These are phyloP conservation scores for Trypoxylus dichotomus DNA, from an alignment of 1,140 invertebrate genomes.

Conservation along the genomic window DNA sequence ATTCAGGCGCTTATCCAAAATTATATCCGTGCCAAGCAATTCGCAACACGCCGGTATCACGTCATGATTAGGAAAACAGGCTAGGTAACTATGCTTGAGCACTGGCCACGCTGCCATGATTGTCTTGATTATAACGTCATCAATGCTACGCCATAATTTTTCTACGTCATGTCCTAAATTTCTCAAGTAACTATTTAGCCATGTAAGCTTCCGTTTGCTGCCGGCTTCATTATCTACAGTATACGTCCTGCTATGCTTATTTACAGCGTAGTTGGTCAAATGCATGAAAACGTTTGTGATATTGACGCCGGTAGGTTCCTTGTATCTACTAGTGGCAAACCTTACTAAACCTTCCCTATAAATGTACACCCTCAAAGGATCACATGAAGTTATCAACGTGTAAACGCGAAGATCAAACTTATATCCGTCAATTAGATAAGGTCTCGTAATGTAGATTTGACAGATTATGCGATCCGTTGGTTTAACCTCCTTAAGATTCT, in stretches of 20 bases:
- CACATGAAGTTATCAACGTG: slow-evolving; percentile 89
- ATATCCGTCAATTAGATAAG: slow-evolving; percentile 90
- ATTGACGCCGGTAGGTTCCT: slow-evolving; percentile 77
- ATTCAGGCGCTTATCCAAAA: slow-evolving; percentile 82
- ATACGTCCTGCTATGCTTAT: slow-evolving; percentile 86
- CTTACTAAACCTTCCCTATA: slow-evolving; percentile 94
- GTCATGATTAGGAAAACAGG: slow-evolving; percentile 84
- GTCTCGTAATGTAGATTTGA: slow-evolving; percentile 74
- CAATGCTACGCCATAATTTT: slow-evolving; percentile 78
- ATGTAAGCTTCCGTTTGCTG: slow-evolving; percentile 84
- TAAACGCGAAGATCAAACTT: slow-evolving; percentile 98
- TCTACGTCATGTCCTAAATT: slow-evolving; percentile 72
- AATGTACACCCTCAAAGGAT: slow-evolving; percentile 90
- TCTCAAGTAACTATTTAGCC: slow-evolving; percentile 73
- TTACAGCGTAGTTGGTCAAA: slow-evolving; percentile 95
- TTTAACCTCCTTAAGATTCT: slow-evolving; percentile 74
- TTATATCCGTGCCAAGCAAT: slow-evolving; percentile 84
- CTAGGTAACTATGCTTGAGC: slow-evolving; percentile 84
- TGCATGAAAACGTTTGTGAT: slow-evolving; percentile 91
- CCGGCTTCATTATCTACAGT: slow-evolving; percentile 74
- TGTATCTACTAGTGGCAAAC: slow-evolving; percentile 85
- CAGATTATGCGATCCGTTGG: slow-evolving; percentile 80
- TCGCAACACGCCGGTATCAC: slow-evolving; percentile 86
- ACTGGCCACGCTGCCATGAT: slow-evolving; percentile 82
- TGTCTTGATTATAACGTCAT: slow-evolving; percentile 90